Conservation (phyloP, 2,888 invertebrate genomes). For the Aphodius sticticus region DNA sequence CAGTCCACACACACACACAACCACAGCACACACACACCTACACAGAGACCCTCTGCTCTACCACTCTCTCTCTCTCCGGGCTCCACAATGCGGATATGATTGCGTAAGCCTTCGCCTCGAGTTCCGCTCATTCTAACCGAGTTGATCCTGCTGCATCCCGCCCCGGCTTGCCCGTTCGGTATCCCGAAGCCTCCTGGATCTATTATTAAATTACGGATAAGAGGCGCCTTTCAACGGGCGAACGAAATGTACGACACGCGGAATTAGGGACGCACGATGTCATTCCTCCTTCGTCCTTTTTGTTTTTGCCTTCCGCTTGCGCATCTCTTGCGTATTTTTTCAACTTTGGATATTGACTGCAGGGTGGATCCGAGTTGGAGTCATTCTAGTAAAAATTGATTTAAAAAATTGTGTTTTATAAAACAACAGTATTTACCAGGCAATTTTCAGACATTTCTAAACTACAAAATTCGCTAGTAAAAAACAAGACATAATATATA, state of each 20-base stretch:
- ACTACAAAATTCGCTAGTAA: too few relatives aligned
- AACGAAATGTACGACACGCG: conserved; percentile 13
- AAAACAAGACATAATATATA: too few relatives aligned
- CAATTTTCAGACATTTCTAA: too few relatives aligned
- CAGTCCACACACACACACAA: too few relatives aligned
- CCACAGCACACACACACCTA: too few relatives aligned
- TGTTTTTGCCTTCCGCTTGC: too few relatives aligned
- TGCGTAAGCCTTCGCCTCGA: conserved; percentile 10
- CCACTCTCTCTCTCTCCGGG: neutral
- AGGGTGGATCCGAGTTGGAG: too few relatives aligned
- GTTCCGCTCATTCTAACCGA: conserved; percentile 5
- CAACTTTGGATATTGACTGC: too few relatives aligned
- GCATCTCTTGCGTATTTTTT: too few relatives aligned
- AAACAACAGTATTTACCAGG: too few relatives aligned
- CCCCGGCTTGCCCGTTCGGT: neutral
- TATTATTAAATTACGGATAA: conserved; percentile 23
- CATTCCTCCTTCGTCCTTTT: conserved; percentile 9
- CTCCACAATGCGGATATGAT: conserved; percentile 23
- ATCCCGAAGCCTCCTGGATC: conserved; percentile 13
- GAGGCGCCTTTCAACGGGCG: conserved; percentile 15
- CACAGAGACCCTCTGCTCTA: neutral
- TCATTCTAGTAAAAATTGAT: too few relatives aligned
- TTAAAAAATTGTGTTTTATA: too few relatives aligned
- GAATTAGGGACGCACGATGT: conserved; percentile 16
- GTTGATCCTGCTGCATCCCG: conserved; percentile 11